A percentile compares a stretch with the other conserved stretches of the same genome.
These are phyloP conservation scores for Zonitis immaculata DNA, from an alignment of 2,888 invertebrate genomes.

Conservation along the genomic window DNA sequence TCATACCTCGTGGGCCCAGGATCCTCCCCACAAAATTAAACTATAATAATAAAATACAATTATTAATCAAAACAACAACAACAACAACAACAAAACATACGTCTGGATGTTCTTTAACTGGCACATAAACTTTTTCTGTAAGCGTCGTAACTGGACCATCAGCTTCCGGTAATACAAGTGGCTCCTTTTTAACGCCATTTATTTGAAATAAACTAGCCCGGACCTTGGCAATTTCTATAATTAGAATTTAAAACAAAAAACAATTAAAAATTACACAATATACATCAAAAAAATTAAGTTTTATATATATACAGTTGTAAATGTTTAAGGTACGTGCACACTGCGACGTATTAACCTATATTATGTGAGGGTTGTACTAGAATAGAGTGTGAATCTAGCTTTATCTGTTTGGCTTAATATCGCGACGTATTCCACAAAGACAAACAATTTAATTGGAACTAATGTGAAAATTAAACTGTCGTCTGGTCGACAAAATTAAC, in stretches of 20 bases:
- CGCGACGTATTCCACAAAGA: no score
- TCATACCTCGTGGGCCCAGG: conserved; percentile 99
- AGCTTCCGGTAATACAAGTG: conserved; percentile 83
- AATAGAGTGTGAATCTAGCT: no score
- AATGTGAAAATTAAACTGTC: conserved; percentile 26
- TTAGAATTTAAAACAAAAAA: conserved; percentile 50
- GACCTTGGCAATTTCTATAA: conserved; percentile 98
- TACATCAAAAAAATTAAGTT: no score
- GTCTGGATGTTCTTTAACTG: conserved; percentile 99
- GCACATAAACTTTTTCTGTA: conserved; percentile 99
- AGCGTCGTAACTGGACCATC: conserved; percentile 87
- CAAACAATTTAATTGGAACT: conserved; percentile 25
- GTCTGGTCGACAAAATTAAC: conserved; percentile 24
- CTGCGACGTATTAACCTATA: no score
- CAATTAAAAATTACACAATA: background rate
- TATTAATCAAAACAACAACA: background rate
- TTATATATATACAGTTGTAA: no score
- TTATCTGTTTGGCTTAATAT: no score
- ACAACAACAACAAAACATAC: conserved; percentile 60
- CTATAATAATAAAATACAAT: conserved; percentile 65
- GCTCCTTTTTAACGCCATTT: conserved; percentile 94
- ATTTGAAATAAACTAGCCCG: conserved; percentile 98
- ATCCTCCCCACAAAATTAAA: conserved; percentile 99
- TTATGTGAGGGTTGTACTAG: no score
- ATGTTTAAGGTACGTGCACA: no score